Evolutionary conservation across 37 sponge, comb jelly and placozoan genomes (phyloP).

Genomic region (Tethya wilhelma): DNA sequence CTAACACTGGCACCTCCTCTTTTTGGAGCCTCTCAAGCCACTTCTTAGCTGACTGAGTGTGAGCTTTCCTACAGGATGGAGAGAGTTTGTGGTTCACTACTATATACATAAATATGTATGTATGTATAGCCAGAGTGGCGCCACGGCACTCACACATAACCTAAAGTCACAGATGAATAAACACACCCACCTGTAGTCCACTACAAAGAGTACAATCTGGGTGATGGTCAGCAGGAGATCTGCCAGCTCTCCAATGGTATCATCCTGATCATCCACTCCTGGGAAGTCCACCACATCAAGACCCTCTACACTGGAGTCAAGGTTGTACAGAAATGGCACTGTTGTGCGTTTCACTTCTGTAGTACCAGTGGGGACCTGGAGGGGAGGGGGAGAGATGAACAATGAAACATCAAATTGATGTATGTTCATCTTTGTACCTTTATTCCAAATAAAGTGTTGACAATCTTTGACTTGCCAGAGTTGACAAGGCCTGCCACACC

Average conservation of each 20-base stretch:
- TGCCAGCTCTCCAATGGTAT: slow-evolving; percentile 47
- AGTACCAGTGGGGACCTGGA: slow-evolving; percentile 43
- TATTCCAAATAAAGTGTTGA: slow-evolving; percentile 48
- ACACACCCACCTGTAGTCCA: slow-evolving; percentile 60
- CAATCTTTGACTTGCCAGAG: slow-evolving; percentile 69
- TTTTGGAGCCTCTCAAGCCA: slow-evolving; percentile 50
- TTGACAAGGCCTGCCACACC: slow-evolving; percentile 66
- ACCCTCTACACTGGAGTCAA: slow-evolving; percentile 44
- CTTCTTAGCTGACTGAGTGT: slow-evolving; percentile 33
- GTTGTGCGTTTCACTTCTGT: slow-evolving; percentile 62
- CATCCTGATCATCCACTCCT: slow-evolving; percentile 74
- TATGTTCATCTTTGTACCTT: no score
- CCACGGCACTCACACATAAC: no score
- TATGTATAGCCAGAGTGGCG: neutral
- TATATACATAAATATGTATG: neutral
- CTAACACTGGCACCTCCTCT: slow-evolving; percentile 42
- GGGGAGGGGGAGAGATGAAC: neutral
- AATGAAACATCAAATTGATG: neutral
- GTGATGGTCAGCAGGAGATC: slow-evolving; percentile 43
- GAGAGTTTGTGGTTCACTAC: neutral
- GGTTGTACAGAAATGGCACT: slow-evolving; percentile 73
- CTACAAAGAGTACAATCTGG: slow-evolving; percentile 67
- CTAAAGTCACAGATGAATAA: no score
- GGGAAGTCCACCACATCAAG: slow-evolving; percentile 81
- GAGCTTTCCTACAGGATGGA: slow-evolving; percentile 27